phyloP scores from a whole-genome alignment of 2,113 vertebrate species.

The Neotragus moschatus region DNA sequence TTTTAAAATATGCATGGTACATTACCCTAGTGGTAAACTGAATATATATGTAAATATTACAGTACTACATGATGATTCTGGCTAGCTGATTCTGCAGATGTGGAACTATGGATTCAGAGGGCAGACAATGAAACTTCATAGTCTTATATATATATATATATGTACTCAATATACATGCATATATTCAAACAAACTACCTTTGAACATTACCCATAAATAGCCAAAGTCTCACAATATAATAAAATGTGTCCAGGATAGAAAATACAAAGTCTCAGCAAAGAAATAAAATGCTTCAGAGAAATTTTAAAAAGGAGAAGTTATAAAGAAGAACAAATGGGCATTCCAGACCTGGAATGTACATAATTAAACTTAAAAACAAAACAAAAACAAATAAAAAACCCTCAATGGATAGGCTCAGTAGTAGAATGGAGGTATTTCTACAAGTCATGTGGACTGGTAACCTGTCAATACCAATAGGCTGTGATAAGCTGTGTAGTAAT shows the following conservation, averaged over 20 bases:
- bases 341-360: background rate
- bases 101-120: background rate
- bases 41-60: background rate
- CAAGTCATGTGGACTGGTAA: background rate
- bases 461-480: background rate
- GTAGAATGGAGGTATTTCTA: background rate
- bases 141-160: background rate
- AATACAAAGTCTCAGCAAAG: background rate
- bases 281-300: background rate
- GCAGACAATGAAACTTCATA: background rate
- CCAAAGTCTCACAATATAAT: background rate
- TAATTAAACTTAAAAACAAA: background rate
- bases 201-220: background rate
- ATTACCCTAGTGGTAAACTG: background rate
- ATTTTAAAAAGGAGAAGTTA: background rate
- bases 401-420: background rate
- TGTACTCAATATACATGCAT: background rate
- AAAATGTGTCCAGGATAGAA: background rate
- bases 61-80: background rate
- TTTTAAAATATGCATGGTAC: background rate
- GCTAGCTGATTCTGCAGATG: background rate
- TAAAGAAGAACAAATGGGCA: background rate
- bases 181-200: background rate
- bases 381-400: background rate
- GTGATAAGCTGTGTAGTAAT: background rate